These are phyloP conservation scores for Dendrocincla tyrannina DNA, from an alignment of 2,797 vertebrate genomes.

Conservation along the genomic window DNA sequence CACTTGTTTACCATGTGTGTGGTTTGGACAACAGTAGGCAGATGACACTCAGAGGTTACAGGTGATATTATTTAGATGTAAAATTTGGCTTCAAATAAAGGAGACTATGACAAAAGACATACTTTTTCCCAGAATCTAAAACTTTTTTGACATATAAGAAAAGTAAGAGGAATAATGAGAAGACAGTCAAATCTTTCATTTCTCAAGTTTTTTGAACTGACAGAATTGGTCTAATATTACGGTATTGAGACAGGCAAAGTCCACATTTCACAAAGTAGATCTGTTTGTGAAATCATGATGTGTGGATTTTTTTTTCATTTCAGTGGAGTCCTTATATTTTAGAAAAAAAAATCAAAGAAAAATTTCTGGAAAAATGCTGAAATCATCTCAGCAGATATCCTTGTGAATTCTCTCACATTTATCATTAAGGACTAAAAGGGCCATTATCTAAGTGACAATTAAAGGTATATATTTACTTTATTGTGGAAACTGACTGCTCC, in stretches of 20 bases:
- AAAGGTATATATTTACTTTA: not conserved
- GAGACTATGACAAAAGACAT: accelerated
- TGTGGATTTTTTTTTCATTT: not conserved
- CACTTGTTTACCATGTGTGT: not conserved
- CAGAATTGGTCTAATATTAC: not conserved
- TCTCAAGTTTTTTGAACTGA: not conserved
- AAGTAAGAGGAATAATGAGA: not conserved
- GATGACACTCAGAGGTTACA: not conserved
- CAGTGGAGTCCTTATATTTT: not conserved
- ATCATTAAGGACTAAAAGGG: not conserved
- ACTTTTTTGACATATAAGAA: not conserved
- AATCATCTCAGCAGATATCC: not conserved
- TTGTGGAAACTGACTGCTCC: not conserved
- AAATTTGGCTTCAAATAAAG: not conserved
- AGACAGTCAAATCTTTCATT: not conserved
- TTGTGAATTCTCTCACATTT: constrained; percentile 7
- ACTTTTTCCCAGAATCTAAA: not conserved
- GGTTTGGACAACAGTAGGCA: not conserved
- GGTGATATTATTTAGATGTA: not conserved
- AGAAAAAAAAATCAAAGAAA: not conserved
- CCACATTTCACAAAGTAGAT: not conserved
- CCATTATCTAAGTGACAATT: not conserved
- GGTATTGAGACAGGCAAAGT: not conserved
- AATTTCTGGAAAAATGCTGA: constrained; percentile 12
- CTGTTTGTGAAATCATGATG: not conserved